A percentile compares a stretch with the other conserved stretches of the same genome.
Conservation (phyloP, 37 sponge, comb jelly and placozoan genomes). For the Aplysina aerophoba region DNA sequence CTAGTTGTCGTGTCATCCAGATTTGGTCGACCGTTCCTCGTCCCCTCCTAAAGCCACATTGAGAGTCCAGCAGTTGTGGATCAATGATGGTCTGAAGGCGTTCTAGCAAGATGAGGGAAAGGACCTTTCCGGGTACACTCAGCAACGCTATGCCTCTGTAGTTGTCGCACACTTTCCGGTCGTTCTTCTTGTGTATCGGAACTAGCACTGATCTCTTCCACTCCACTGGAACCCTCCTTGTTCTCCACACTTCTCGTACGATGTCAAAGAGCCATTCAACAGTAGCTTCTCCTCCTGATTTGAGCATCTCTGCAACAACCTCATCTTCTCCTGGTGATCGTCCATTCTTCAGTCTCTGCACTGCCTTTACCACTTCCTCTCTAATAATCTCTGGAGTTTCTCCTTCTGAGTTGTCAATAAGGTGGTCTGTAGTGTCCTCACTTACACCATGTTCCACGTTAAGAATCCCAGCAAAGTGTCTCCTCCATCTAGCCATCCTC, state of each 20-base stretch:
- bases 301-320: conserved; percentile 29
- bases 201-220: conserved; percentile 21
- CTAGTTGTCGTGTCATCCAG: conserved; percentile 11
- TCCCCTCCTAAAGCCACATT: conserved; percentile 22
- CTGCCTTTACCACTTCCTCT: conserved; percentile 33
- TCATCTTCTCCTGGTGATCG: conserved; percentile 39
- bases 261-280: conserved; percentile 25
- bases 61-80: conserved; percentile 20
- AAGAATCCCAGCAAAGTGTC: conserved; percentile 12
- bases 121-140: conserved; percentile 14
- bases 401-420: conserved; percentile 4
- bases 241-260: conserved; percentile 17
- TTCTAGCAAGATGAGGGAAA: conserved; percentile 13
- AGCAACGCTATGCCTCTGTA: conserved; percentile 25
- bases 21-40: conserved; percentile 27
- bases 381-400: neutral
- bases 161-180: conserved; percentile 24
- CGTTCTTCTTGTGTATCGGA: conserved; percentile 24
- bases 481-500: conserved; percentile 21
- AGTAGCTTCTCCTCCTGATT: conserved; percentile 21
- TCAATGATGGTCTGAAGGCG: conserved; percentile 15
- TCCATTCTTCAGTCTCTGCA: conserved; percentile 33
- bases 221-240: neutral
- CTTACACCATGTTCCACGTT: neutral
- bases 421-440: neutral